Percentiles rank a stretch among this genome's conserved stretches.
Evolutionary conservation across 2,113 vertebrate genomes (phyloP).

Genomic region (Thunnus maccoyii): DNA sequence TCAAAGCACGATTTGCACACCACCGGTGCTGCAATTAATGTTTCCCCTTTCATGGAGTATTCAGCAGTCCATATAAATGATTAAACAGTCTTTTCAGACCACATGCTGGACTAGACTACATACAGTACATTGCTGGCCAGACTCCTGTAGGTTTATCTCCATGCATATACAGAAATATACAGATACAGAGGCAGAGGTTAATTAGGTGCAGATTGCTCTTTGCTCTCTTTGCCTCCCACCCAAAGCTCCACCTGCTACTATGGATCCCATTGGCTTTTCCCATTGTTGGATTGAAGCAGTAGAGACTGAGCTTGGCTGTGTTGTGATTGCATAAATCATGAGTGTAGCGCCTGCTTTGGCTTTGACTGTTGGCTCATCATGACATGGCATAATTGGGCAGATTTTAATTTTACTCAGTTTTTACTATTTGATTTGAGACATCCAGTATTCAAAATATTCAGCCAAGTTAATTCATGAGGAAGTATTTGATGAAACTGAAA

Average conservation of each 20-base stretch:
- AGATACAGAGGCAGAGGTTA: slow-evolving; percentile 17
- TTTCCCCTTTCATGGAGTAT: slow-evolving; percentile 25
- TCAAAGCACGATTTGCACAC: background rate
- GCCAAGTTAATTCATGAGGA: background rate
- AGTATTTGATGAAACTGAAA: background rate
- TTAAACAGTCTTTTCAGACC: slow-evolving; percentile 29
- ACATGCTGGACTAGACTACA: background rate
- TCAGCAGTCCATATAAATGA: slow-evolving; percentile 24
- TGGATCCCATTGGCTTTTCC: slow-evolving; percentile 20
- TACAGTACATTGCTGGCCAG: background rate
- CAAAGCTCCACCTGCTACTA: slow-evolving; percentile 21
- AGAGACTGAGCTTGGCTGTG: slow-evolving; percentile 1
- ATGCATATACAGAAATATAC: background rate
- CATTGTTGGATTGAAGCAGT: slow-evolving; percentile 11
- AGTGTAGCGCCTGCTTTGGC: background rate
- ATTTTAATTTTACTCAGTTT: background rate
- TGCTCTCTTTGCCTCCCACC: background rate
- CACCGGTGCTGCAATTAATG: background rate
- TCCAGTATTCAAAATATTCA: background rate
- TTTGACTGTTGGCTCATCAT: slow-evolving; percentile 12
- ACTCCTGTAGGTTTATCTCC: slow-evolving; percentile 12
- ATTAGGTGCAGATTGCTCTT: slow-evolving; percentile 25
- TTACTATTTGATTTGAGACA: slow-evolving; percentile 2
- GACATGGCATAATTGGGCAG: background rate
- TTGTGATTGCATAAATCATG: background rate